Evolutionary conservation across 2,113 vertebrate genomes (phyloP), one percentile per base, ranked within the genome.

Genomic region (Indri indri): DNA sequence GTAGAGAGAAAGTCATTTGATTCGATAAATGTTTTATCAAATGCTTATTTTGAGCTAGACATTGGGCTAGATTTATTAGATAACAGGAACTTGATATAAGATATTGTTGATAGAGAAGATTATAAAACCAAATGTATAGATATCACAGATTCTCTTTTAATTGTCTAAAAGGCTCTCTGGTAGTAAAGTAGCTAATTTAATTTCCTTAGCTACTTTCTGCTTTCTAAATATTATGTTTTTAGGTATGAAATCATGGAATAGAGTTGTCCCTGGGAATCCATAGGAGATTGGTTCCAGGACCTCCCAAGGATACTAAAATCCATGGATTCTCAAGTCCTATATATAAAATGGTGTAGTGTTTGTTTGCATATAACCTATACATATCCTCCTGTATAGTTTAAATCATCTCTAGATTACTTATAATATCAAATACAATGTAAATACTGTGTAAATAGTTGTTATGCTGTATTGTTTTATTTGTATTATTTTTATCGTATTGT

Each of bases 151-250:
- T 89, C 14, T 90, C 34, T 70, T 80, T 25, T 88, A 91, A 76
- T 50, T 89, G 16, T 47, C 70, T 93, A 34, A 47, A 85, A 88
- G 52, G 3, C 54, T 87, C 30, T 77, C 32, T 93, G 25, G 11
- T 57, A 68, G 65, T 61, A 66, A 85, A 65, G 30, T 37, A 85
- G 17, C 22, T 91, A 45, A 4, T 74, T 93, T 90, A 77, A 76
- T 80, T 90, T 94, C 59, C 30, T 74, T 86, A 80, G 50, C 22
- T 20, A 80, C 57, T 92, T 94, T 66, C 13, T 84, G 22, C 30
- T 89, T 87, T 95, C 32, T 17, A 13, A 85, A 18, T 71, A 54
- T 86, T 95, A 34, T 87, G 68, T 63, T 96, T 97, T 85, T 82
- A 96, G 79, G 20, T 68, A 40, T 83, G 40, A 89, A 88, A 82